Base-by-base conservation (phyloP, 2,797 vertebrate species). In the Phalanger gymnotis region DNA sequence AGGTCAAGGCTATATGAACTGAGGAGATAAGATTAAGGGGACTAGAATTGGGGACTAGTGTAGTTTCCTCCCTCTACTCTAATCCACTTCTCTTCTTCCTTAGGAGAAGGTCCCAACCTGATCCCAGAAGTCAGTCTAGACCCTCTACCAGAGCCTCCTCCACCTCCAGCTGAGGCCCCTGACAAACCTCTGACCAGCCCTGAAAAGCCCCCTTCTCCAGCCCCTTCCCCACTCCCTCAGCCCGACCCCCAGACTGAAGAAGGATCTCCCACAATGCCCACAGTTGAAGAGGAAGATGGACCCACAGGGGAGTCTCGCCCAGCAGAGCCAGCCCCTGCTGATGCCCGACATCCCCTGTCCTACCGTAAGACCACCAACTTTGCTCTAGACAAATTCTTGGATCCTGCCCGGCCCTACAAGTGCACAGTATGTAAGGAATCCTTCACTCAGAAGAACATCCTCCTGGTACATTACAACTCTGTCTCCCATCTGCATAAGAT, bases 391-490 rank as follows among this genome's bases (percentile, higher is more conserved):
- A 98, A 98, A 91, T 98, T 98, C 96, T 97, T 98, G 0, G 98
- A 99, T 91, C 98, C 98, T 53, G 98, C 98, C 92, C 98, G 98
- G 91, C 99, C 99, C 47, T 99, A 99, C 98, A 99, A 99, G 98
- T 99, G 99, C 98, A 99, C 99, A 1, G 99, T 99, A 73, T 99
- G 99, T 97, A 98, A 99, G 98, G 99, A 99, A 97, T 99, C 98
- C 52, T 99, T 99, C 98, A 98, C 99, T 30, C 99, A 99, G 97
- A 99, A 99, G 98, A 99, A 99, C 92, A 99, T 99, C 73, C 98
- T 99, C 96, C 98, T 99, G 93, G 99, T 99, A 92, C 99, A 99
- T 98, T 99, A 99, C 98, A 99, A 99, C 97, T 99, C 99, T 5
- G 98, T 99, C 91, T 99, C 99, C 94, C 99, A 99, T 98, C 99